These are phyloP conservation scores for Okapia johnstoni DNA, from an alignment of 2,113 vertebrate species.

Conservation along the genomic window DNA sequence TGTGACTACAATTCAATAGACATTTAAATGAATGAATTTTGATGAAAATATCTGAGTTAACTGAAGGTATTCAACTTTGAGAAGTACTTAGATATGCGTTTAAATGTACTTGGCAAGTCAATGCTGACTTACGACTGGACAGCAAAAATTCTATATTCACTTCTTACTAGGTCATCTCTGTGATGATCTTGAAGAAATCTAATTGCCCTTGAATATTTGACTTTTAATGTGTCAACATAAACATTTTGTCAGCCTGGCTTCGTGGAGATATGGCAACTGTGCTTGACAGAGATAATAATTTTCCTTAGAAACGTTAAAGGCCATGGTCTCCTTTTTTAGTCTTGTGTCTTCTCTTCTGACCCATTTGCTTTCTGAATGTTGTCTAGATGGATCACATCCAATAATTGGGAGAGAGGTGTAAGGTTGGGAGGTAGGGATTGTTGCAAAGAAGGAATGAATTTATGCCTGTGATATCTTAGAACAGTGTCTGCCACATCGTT, in stretches of 20 bases:
- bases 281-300: background rate
- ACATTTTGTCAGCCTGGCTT: constrained; percentile 23
- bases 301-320: background rate
- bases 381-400: background rate
- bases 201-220: constrained; percentile 38
- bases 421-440: background rate
- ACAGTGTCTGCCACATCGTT: background rate
- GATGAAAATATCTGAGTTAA: background rate
- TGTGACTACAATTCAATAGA: background rate
- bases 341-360: background rate
- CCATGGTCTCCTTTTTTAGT: background rate
- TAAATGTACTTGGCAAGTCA: background rate
- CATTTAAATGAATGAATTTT: background rate
- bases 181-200: constrained; percentile 27
- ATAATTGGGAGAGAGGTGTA: background rate
- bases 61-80: background rate
- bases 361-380: background rate
- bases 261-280: background rate
- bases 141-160: background rate
- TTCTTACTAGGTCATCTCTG: background rate
- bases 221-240: constrained; percentile 6
- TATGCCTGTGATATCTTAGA: background rate
- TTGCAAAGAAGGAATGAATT: background rate
- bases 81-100: background rate
- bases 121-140: background rate